Conservation (phyloP, 2,797 vertebrate genomes). For the Sciurus carolinensis region DNA sequence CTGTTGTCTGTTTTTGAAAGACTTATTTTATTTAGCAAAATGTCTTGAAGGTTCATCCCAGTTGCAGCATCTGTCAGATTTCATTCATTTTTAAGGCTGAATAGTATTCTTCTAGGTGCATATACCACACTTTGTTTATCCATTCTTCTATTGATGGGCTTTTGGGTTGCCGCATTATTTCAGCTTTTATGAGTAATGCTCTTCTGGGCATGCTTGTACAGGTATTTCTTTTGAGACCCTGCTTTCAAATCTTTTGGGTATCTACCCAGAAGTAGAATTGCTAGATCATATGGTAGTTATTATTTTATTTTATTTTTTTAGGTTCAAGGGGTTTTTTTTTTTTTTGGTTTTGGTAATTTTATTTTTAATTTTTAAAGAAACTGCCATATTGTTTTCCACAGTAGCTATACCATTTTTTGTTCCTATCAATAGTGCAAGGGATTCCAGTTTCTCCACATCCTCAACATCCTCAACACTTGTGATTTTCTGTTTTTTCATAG, state of each 20-base stretch:
- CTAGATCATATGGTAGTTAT: neutral
- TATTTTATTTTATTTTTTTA: too few relatives aligned
- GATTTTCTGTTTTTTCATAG: neutral
- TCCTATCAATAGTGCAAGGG: neutral
- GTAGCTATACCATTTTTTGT: neutral
- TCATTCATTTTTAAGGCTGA: neutral
- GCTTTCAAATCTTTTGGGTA: neutral
- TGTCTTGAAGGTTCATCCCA: neutral
- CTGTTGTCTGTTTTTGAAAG: neutral
- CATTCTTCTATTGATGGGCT: neutral
- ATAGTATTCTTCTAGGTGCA: neutral
- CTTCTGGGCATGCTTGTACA: too few relatives aligned
- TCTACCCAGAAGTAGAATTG: neutral
- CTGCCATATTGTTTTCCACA: neutral
- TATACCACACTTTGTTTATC: neutral
- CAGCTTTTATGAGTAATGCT: neutral
- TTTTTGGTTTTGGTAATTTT: too few relatives aligned
- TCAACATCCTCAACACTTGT: neutral
- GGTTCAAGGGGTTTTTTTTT: too few relatives aligned
- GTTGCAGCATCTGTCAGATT: neutral
- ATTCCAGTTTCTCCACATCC: neutral
- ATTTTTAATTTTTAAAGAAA: neutral
- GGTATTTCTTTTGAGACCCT: neutral
- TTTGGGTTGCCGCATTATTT: neutral
- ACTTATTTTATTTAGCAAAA: neutral